phyloP scores from a whole-genome alignment of 2,888 invertebrate genomes.

The Oscheius sp. region DNA sequence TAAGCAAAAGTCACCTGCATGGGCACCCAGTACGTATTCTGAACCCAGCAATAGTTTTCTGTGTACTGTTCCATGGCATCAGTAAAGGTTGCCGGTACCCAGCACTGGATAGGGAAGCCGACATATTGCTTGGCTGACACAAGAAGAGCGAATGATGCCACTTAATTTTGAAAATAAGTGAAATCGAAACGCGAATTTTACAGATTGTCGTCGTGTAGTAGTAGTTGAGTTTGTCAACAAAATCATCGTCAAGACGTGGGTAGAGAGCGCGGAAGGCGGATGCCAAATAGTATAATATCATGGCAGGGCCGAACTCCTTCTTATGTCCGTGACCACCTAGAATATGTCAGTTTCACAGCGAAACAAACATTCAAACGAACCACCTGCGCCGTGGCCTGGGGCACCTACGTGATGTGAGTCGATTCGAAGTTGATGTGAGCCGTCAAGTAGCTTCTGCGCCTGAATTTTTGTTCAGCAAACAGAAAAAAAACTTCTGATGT shows the following conservation, averaged over 20 bases:
- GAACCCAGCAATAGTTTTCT: slow-evolving; percentile 73
- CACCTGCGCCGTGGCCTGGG: slow-evolving; percentile 71
- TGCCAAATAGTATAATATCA: slow-evolving; percentile 73
- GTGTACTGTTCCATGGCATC: slow-evolving; percentile 74
- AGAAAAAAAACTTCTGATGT: background rate
- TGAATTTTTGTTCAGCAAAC: slow-evolving; percentile 38
- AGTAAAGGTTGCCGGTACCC: slow-evolving; percentile 74
- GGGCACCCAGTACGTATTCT: slow-evolving; percentile 74
- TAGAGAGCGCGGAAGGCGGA: slow-evolving; percentile 73
- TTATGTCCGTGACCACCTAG: slow-evolving; percentile 71
- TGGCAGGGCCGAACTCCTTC: slow-evolving; percentile 74
- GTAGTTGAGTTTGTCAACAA: slow-evolving; percentile 74
- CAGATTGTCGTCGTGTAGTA: slow-evolving; percentile 73
- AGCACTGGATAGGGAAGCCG: slow-evolving; percentile 72
- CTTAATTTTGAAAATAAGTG: slow-evolving; percentile 53
- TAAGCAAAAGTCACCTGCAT: slow-evolving; percentile 57
- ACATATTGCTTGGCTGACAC: slow-evolving; percentile 74
- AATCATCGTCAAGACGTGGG: slow-evolving; percentile 73
- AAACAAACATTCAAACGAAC: slow-evolving; percentile 11
- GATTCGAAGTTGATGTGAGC: slow-evolving; percentile 73
- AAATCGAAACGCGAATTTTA: slow-evolving; percentile 42
- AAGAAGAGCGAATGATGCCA: slow-evolving; percentile 72
- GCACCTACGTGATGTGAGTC: slow-evolving; percentile 72
- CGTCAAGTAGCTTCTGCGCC: slow-evolving; percentile 73
- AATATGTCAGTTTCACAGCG: slow-evolving; percentile 1